These are phyloP conservation scores for Agelastica alni DNA, from an alignment of 2,888 invertebrate species.

Conservation along the genomic window DNA sequence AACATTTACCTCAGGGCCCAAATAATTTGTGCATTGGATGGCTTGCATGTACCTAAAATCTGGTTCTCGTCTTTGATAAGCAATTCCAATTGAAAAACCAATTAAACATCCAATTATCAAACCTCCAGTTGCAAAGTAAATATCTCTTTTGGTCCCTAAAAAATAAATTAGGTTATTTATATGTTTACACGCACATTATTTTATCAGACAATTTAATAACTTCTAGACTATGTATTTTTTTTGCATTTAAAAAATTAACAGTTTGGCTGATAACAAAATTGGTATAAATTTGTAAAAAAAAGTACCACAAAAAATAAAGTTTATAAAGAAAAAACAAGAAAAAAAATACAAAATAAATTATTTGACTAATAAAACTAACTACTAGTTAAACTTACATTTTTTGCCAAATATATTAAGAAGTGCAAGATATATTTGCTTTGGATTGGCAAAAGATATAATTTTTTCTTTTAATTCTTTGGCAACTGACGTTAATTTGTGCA, in stretches of 20 bases:
- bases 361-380: too few relatives aligned
- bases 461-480: constrained; percentile 39
- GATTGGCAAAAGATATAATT: constrained; percentile 40
- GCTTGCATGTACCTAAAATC: constrained; percentile 58
- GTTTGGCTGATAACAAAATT: too few relatives aligned
- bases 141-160: constrained; percentile 56
- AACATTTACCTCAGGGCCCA: constrained; percentile 56
- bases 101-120: constrained; percentile 55
- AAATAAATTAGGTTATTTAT: constrained; percentile 14
- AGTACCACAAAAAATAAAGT: too few relatives aligned
- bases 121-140: constrained; percentile 56
- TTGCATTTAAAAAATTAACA: too few relatives aligned
- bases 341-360: too few relatives aligned
- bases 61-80: constrained; percentile 47
- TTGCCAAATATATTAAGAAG: constrained; percentile 43
- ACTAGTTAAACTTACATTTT: constrained; percentile 44
- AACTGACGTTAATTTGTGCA: constrained; percentile 37
- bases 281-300: too few relatives aligned
- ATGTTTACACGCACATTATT: too few relatives aligned
- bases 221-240: too few relatives aligned
- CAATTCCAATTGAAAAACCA: constrained; percentile 54
- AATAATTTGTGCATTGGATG: constrained; percentile 57
- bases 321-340: too few relatives aligned
- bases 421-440: constrained; percentile 42
- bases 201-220: too few relatives aligned